phyloP scores from a whole-genome alignment of 1,140 invertebrate species.

The Bombyx mori region ASM3026992v2 NC_085121.1:3181001-3181500 shows the following conservation, averaged over 20 bases:
- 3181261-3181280: too few species aligned
- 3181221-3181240: too few species aligned
- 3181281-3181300: constrained; percentile 7
- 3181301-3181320: constrained; percentile 18
- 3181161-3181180: constrained; percentile 74
- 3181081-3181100: constrained; percentile 72
- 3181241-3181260: too few species aligned
- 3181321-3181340: constrained; percentile 21
- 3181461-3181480: too few species aligned
- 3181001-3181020: constrained; percentile 77
- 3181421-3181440: too few species aligned
- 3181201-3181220: too few species aligned
- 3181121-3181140: constrained; percentile 71
- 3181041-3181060: constrained; percentile 76
- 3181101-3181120: constrained; percentile 68
- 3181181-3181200: constrained; percentile 41
- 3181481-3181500: too few species aligned
- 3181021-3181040: constrained; percentile 76
- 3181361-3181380: background rate
- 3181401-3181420: too few species aligned
- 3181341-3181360: background rate
- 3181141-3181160: constrained; percentile 72
- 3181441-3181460: too few species aligned
- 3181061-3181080: constrained; percentile 79
- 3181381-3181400: background rate